phyloP scores from a whole-genome alignment of 2,113 vertebrate genomes.

The Phalacrocorax aristotelis region DNA sequence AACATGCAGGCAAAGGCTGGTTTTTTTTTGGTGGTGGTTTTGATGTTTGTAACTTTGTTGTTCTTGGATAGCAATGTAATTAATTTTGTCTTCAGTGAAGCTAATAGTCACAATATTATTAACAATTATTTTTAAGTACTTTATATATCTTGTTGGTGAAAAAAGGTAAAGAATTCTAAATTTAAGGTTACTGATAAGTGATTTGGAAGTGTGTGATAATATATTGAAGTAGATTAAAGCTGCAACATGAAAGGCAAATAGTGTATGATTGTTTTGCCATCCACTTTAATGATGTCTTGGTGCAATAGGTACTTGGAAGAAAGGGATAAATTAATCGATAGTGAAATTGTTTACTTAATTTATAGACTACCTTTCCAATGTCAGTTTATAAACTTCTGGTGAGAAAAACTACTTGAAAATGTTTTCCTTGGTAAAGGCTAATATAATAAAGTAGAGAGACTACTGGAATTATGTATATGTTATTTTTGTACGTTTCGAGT shows the following conservation, averaged over 20 bases:
- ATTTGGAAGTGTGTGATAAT: neutral
- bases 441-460: neutral
- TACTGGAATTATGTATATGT: neutral
- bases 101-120: neutral
- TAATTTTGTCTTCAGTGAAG: neutral
- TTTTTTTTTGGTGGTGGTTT: neutral
- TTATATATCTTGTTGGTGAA: neutral
- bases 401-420: neutral
- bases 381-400: neutral
- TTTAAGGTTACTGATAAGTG: neutral
- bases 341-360: slow-evolving; percentile 28
- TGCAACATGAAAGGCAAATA: neutral
- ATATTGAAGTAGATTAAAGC: neutral
- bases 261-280: neutral
- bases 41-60: neutral
- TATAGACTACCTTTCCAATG: neutral
- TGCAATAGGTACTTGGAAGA: neutral
- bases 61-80: neutral
- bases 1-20: neutral
- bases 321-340: neutral
- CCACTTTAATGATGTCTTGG: neutral
- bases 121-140: neutral
- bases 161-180: neutral
- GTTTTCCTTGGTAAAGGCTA: slow-evolving; percentile 4
- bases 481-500: neutral